Conservation (phyloP, 2,113 vertebrate species). For the Oryzias javanicus region DNA sequence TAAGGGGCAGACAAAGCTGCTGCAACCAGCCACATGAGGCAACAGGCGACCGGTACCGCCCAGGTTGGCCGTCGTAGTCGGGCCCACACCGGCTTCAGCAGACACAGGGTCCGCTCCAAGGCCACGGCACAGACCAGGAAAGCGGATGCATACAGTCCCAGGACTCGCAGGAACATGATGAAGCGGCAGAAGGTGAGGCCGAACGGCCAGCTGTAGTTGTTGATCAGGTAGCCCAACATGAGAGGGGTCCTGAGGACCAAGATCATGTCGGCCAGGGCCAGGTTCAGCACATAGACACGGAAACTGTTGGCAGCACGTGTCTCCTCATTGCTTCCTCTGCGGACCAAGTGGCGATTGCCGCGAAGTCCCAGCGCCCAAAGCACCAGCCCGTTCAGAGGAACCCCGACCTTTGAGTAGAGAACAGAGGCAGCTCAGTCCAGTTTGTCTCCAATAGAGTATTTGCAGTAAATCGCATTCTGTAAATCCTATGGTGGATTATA, state of each 20-base stretch:
- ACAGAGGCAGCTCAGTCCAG: background rate
- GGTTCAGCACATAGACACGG: conserved; percentile 75
- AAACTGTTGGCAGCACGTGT: conserved; percentile 73
- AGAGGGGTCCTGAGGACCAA: conserved; percentile 72
- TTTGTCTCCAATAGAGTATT: background rate
- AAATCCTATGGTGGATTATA: no score
- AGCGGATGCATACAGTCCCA: conserved; percentile 74
- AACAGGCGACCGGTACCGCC: conserved; percentile 72
- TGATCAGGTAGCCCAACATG: conserved; percentile 67
- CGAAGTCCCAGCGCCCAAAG: conserved; percentile 72
- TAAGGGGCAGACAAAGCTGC: conserved; percentile 65
- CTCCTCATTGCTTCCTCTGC: conserved; percentile 45
- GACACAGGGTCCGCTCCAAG: conserved; percentile 77
- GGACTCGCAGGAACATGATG: conserved; percentile 68
- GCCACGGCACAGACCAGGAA: conserved; percentile 78
- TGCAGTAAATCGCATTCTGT: no score
- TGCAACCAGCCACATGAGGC: conserved; percentile 66
- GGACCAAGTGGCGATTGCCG: conserved; percentile 15
- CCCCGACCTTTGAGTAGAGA: conserved; percentile 58
- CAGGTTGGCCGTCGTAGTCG: conserved; percentile 66
- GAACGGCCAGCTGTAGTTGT: conserved; percentile 70
- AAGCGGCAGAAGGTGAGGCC: conserved; percentile 55
- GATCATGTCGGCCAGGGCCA: conserved; percentile 76
- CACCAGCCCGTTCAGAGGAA: conserved; percentile 72
- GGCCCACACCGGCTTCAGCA: conserved; percentile 77